Conservation (phyloP, 1,140 invertebrate genomes). For the Trachelipus rathkii region DNA sequence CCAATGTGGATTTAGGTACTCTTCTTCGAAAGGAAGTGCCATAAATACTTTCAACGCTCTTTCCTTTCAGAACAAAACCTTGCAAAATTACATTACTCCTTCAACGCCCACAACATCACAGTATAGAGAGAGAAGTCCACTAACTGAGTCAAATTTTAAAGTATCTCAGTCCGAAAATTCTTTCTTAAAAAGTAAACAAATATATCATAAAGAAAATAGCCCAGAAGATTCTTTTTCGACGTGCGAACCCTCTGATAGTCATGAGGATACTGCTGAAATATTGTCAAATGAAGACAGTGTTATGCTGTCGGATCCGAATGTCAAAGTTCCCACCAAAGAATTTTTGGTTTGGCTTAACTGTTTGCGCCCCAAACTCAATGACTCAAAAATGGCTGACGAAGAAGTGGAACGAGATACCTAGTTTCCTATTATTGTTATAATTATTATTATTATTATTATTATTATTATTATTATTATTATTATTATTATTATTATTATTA, state of each 20-base stretch:
- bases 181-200: not conserved
- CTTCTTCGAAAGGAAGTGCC: conserved; percentile 10
- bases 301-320: not conserved
- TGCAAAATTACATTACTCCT: not conserved
- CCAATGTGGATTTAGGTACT: conserved; percentile 26
- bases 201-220: not conserved
- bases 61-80: not conserved
- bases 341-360: conserved; percentile 1
- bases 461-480: too few species aligned
- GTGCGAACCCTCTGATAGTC: too few species aligned
- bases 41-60: not conserved
- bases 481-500: too few species aligned
- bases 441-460: too few species aligned
- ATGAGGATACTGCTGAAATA: too few species aligned
- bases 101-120: too few species aligned
- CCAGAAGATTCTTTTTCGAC: not conserved
- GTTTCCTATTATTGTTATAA: too few species aligned
- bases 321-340: not conserved
- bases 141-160: conserved; percentile 1
- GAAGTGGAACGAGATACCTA: too few species aligned
- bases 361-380: not conserved
- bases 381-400: too few species aligned
- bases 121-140: not conserved
- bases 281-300: not conserved
- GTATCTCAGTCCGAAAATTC: not conserved